These are phyloP conservation scores for Struthidea cinerea DNA, from an alignment of 2,113 vertebrate species.

Conservation along the genomic window DNA sequence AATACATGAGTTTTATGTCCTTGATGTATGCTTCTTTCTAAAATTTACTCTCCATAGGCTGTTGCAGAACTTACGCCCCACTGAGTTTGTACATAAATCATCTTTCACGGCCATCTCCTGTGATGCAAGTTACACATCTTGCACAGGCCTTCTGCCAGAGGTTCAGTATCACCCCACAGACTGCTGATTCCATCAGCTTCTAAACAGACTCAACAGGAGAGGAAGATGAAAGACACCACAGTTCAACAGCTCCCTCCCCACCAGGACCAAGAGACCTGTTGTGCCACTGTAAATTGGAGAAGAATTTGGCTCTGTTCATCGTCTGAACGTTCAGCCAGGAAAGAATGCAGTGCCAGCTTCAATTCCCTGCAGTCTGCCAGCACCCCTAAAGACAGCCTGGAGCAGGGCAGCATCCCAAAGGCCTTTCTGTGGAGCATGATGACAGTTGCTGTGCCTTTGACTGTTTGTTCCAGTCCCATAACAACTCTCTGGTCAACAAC, in stretches of 20 bases:
- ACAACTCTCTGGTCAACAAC: not conserved
- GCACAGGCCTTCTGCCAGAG: not conserved
- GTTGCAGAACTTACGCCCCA: not conserved
- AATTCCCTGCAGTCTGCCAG: not conserved
- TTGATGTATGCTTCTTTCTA: not conserved
- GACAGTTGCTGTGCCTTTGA: not conserved
- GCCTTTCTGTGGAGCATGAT: not conserved
- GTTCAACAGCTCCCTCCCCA: not conserved
- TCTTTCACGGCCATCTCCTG: not conserved
- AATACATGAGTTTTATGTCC: not conserved
- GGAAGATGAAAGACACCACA: not conserved
- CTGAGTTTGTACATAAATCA: not conserved
- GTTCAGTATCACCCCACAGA: not conserved
- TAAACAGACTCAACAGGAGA: rapidly evolving
- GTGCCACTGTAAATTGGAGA: not conserved
- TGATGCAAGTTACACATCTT: not conserved
- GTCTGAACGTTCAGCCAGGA: not conserved
- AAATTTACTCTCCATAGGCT: not conserved
- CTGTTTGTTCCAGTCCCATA: not conserved
- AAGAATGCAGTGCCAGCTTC: not conserved
- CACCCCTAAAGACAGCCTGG: not conserved
- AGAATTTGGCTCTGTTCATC: not conserved
- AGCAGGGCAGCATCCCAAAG: not conserved
- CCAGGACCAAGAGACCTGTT: not conserved
- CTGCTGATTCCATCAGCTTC: not conserved